phyloP scores from a whole-genome alignment of 2,797 vertebrate genomes.

The Tenualosa thibaudeaui region DNA sequence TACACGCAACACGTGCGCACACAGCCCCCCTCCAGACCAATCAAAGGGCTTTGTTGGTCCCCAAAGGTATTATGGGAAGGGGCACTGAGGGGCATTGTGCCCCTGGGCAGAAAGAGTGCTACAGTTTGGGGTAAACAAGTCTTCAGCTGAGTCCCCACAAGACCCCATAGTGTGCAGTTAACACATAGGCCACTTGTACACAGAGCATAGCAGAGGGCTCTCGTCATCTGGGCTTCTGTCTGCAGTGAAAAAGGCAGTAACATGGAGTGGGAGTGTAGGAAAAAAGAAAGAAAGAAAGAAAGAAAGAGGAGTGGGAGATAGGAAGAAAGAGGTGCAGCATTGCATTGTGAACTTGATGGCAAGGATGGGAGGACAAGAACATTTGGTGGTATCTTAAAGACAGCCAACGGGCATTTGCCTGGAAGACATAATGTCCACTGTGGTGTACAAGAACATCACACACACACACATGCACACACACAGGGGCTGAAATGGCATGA shows the following conservation, averaged over 20 bases:
- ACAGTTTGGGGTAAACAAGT: conserved; percentile 37
- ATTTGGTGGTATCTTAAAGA: conserved; percentile 36
- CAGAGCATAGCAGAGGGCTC: neutral
- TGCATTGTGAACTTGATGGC: neutral
- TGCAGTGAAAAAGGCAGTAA: neutral
- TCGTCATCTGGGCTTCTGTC: neutral
- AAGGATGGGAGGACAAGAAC: conserved; percentile 36
- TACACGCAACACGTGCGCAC: conserved; percentile 16
- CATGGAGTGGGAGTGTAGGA: neutral
- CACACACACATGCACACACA: conserved; percentile 30
- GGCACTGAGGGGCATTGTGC: conserved; percentile 27
- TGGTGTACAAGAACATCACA: conserved; percentile 28
- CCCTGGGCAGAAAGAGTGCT: conserved; percentile 45
- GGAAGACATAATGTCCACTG: conserved; percentile 52
- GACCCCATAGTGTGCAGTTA: neutral
- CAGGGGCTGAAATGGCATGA: conserved; percentile 51
- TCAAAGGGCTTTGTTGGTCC: conserved; percentile 11
- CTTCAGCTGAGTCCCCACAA: neutral
- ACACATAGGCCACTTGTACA: neutral
- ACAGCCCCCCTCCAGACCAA: neutral
- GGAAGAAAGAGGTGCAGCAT: neutral
- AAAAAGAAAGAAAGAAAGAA: neutral
- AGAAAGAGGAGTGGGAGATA: neutral
- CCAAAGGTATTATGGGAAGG: conserved; percentile 21
- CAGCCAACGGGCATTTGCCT: conserved; percentile 46